Evolutionary conservation across 2,113 vertebrate genomes (phyloP), one percentile per base, ranked within the genome.

Genomic region (Bubalus kerabau): DNA sequence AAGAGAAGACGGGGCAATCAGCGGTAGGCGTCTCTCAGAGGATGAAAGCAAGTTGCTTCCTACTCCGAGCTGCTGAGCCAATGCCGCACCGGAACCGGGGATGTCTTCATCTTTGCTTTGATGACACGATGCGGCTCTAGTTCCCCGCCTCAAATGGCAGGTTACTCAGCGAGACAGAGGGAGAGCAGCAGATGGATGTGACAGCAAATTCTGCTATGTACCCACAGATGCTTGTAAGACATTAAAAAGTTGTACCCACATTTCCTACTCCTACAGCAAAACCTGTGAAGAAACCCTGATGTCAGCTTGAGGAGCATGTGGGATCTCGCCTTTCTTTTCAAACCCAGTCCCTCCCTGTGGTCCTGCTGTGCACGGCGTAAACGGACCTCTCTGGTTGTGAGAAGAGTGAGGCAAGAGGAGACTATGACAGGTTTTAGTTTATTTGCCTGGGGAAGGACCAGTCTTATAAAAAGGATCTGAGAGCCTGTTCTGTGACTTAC

Each of bases 11-110:
- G 32, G 16, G 3, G 23, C 16, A 74, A 36, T 40, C 76, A 64
- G 57, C 30, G 21, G 46, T 11, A 40, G 87, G 78, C 6, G 0
- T 13, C 93, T 28, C 57, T 32, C 14, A 0, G 30, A 54, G 88
- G 86, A 50, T 9, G 26, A 86, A 85, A 91, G 78, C 50, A 24
- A 32, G 52, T 11, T 19, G 80, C 59, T 90, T 52, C 13, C 3
- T 40, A 6, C 11, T 43, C 40, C 0, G 1, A 76, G 71, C 30
- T 0, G 23, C 54, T 0, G 5, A 81, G 60, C n/a, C 0, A 13
- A 36, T 9, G 23, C 40, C 21, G 19, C 86, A 1, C 54, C 7
- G 0, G 80, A 87, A 54, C n/a, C 26, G 2, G 56, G 0, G 3
- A n/a, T 12, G 36, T 32, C 89, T 93, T 30, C 5, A 17, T 21